A percentile compares a stretch with the other conserved stretches of the same genome.
Evolutionary conservation across 2,113 vertebrate genomes (phyloP).

Genomic region (Scalopus aquaticus): DNA sequence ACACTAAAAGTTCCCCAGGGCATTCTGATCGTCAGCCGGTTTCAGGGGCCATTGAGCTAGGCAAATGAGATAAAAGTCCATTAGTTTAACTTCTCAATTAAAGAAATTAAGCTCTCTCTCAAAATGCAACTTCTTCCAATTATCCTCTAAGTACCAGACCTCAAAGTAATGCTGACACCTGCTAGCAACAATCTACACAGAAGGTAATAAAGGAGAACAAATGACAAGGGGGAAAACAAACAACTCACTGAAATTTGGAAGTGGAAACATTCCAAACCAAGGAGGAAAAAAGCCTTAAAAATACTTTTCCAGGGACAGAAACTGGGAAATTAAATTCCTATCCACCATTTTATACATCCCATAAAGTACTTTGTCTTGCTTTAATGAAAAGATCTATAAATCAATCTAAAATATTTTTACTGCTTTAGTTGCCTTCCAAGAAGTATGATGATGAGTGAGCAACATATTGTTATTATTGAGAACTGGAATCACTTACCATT

Average conservation of each 20-base stretch:
- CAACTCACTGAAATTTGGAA: conserved; percentile 37
- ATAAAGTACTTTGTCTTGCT: background rate
- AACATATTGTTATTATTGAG: background rate
- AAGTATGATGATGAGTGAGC: background rate
- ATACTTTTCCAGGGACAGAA: background rate
- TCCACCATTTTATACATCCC: background rate
- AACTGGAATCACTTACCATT: background rate
- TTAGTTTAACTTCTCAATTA: conserved; percentile 59
- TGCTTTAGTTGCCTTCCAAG: background rate
- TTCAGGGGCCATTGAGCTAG: conserved; percentile 23
- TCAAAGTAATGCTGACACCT: background rate
- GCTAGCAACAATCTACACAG: background rate
- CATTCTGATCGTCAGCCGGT: conserved; percentile 18
- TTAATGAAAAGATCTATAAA: background rate
- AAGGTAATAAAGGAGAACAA: conserved; percentile 20
- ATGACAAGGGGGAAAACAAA: background rate
- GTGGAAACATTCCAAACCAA: background rate
- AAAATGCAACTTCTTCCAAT: conserved; percentile 44
- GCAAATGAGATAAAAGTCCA: conserved; percentile 57
- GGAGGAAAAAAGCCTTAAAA: background rate
- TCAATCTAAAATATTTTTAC: conserved; percentile 5
- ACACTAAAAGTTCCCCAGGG: background rate
- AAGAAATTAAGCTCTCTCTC: conserved; percentile 49
- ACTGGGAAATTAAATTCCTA: background rate
- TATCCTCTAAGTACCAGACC: background rate